Evolutionary conservation across 2,113 vertebrate genomes (phyloP).

Genomic region (Ascaphus truei): DNA sequence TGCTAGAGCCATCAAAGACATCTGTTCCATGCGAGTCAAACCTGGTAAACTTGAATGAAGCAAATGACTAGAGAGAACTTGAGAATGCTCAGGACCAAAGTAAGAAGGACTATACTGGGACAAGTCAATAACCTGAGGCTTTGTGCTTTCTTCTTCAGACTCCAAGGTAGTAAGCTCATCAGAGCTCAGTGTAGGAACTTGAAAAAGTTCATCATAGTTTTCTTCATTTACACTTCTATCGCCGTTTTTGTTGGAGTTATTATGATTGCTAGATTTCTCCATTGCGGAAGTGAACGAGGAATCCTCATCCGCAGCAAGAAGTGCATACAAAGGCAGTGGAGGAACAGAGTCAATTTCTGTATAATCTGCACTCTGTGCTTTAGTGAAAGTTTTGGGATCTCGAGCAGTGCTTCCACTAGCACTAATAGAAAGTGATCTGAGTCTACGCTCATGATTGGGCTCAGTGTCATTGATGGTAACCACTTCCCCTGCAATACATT

Average conservation of each 20-base stretch:
- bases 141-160: slow-evolving; percentile 64
- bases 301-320: slow-evolving; percentile 91
- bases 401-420: slow-evolving; percentile 86
- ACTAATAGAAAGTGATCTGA: slow-evolving; percentile 87
- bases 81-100: slow-evolving; percentile 92
- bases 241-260: slow-evolving; percentile 64
- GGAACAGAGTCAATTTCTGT: slow-evolving; percentile 93
- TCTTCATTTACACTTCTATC: slow-evolving; percentile 60
- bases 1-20: slow-evolving; percentile 94
- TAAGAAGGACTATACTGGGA: slow-evolving; percentile 88
- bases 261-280: slow-evolving; percentile 68
- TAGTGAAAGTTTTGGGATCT: slow-evolving; percentile 83
- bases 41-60: slow-evolving; percentile 93
- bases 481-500: slow-evolving; percentile 94
- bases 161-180: slow-evolving; percentile 70
- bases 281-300: slow-evolving; percentile 54
- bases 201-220: slow-evolving; percentile 89
- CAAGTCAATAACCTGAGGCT: slow-evolving; percentile 83
- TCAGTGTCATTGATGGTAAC: slow-evolving; percentile 77
- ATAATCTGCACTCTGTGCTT: slow-evolving; percentile 81
- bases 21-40: slow-evolving; percentile 91
- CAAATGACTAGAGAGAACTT: slow-evolving; percentile 89
- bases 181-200: slow-evolving; percentile 47
- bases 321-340: slow-evolving; percentile 87
- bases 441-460: slow-evolving; percentile 70